Conservation (phyloP, 2,113 vertebrate genomes). For the Gymnarchus niloticus region DNA sequence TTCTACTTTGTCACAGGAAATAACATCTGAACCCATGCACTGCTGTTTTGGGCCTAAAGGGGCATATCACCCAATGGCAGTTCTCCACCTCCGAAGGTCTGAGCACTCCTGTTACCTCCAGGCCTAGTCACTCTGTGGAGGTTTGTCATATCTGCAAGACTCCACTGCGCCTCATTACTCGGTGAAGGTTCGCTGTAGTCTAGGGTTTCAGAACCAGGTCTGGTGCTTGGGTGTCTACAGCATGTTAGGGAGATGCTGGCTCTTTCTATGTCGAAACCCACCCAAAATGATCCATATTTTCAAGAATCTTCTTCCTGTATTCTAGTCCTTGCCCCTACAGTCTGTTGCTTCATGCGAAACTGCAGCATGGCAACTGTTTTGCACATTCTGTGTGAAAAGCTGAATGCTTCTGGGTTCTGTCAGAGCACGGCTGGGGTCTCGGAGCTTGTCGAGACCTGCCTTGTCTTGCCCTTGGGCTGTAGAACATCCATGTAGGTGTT, state of each 20-base stretch:
- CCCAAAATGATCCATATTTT: not conserved
- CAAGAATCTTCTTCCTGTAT: not conserved
- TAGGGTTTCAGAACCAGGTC: not conserved
- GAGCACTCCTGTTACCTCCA: not conserved
- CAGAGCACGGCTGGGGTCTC: too few species aligned
- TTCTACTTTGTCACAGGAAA: not conserved
- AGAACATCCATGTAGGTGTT: too few species aligned
- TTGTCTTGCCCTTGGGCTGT: too few species aligned
- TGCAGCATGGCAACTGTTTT: not conserved
- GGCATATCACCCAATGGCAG: not conserved
- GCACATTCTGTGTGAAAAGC: not conserved
- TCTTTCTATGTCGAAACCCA: not conserved
- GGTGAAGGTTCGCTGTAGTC: not conserved
- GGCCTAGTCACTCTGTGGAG: not conserved
- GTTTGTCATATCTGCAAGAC: not conserved
- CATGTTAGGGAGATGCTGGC: not conserved
- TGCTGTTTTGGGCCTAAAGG: not conserved
- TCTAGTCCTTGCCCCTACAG: too few species aligned
- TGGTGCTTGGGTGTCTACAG: not conserved
- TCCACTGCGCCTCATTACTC: not conserved
- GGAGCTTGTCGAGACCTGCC: too few species aligned
- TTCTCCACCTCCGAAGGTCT: not conserved
- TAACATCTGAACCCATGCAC: not conserved
- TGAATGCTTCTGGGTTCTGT: not conserved
- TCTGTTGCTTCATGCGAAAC: not conserved